Conservation (phyloP, 2,113 vertebrate species). For the Callithrix jacchus region DNA sequence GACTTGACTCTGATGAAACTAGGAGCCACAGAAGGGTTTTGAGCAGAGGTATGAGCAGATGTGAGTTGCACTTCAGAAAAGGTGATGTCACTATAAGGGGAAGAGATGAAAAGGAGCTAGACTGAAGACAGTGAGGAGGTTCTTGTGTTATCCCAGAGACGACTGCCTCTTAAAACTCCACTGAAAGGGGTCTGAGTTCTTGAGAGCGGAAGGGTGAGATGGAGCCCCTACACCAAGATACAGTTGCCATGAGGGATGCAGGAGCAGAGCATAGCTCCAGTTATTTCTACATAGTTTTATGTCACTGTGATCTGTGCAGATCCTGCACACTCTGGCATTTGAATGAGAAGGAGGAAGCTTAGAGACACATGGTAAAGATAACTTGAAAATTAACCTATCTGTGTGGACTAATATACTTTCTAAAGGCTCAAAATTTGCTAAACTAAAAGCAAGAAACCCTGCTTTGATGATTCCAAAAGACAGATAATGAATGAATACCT, state of each 20-base stretch:
- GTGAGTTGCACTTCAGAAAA: neutral
- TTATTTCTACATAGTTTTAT: fast-evolving
- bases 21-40: neutral
- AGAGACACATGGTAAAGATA: neutral
- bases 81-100: fast-evolving
- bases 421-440: neutral
- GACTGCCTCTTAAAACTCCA: neutral
- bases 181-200: neutral
- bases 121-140: neutral
- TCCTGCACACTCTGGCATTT: neutral
- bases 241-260: neutral
- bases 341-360: neutral
- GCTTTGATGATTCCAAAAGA: neutral
- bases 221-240: neutral
- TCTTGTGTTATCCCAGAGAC: neutral
- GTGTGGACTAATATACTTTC: neutral
- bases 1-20: neutral
- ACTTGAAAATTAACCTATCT: neutral
- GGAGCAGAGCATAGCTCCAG: neutral
- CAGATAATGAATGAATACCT: neutral
- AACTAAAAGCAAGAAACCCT: neutral
- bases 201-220: neutral
- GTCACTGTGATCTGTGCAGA: fast-evolving
- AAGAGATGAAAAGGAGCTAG: neutral
- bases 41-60: neutral